Conservation (phyloP, 2,797 vertebrate genomes). For the Lagocephalus sceleratus region DNA sequence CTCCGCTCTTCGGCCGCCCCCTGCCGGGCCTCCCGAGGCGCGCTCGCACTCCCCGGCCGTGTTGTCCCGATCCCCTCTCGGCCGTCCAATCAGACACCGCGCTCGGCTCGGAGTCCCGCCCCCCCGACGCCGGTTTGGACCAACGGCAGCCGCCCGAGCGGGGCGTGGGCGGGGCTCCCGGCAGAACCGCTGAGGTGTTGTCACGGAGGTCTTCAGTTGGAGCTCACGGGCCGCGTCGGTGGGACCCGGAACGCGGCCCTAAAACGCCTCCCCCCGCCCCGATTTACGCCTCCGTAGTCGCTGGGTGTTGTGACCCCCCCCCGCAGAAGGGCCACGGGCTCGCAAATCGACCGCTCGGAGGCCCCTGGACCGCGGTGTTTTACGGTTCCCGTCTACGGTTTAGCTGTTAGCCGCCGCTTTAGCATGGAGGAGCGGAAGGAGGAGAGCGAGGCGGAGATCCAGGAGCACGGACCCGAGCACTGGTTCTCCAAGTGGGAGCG, state of each 20-base stretch:
- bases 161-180: conserved; percentile 39
- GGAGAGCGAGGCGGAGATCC: conserved; percentile 92
- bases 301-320: background rate
- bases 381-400: conserved; percentile 20
- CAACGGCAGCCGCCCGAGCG: no score
- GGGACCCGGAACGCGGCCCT: conserved; percentile 50
- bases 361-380: conserved; percentile 5
- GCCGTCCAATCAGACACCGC: conserved; percentile 56
- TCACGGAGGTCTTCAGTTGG: conserved; percentile 59
- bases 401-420: conserved; percentile 49
- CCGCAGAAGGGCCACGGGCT: background rate
- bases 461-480: conserved; percentile 97
- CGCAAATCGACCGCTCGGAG: background rate
- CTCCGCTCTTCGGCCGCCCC: conserved; percentile 26
- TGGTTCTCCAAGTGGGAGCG: conserved; percentile 99
- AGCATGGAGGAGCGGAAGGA: conserved; percentile 92
- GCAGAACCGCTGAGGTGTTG: conserved; percentile 66
- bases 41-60: conserved; percentile 12
- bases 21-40: conserved; percentile 34
- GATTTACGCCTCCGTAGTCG: background rate
- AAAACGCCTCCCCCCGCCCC: conserved; percentile 3
- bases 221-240: conserved; percentile 30
- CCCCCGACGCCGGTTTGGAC: background rate
- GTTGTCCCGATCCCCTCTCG: conserved; percentile 60
- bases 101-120: conserved; percentile 15